Percentiles rank a stretch among this genome's conserved stretches.
Evolutionary conservation across 2,113 vertebrate genomes (phyloP).

Genomic region (Xiphophorus couchianus): DNA sequence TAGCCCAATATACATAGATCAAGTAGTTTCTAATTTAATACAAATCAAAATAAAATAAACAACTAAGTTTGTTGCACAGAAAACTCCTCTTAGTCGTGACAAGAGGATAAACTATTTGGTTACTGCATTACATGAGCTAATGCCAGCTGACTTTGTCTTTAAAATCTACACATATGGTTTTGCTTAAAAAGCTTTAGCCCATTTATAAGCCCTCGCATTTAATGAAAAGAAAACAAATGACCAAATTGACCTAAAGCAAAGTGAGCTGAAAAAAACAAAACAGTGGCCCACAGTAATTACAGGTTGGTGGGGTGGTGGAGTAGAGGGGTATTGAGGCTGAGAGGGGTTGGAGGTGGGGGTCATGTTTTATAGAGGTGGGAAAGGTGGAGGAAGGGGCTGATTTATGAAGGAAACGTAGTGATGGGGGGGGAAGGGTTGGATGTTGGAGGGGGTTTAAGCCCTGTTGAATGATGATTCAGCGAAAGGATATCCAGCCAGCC

Average conservation of each 20-base stretch:
- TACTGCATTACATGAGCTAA: background rate
- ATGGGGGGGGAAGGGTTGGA: background rate
- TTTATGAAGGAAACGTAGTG: slow-evolving; percentile 64
- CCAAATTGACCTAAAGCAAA: slow-evolving; percentile 42
- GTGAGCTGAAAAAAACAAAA: slow-evolving; percentile 21
- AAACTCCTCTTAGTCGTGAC: too few species aligned
- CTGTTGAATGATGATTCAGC: slow-evolving; percentile 54
- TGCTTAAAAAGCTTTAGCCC: background rate
- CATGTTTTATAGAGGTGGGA: slow-evolving; percentile 51
- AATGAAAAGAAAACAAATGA: slow-evolving; percentile 29
- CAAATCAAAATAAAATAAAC: background rate
- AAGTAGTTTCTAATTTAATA: background rate
- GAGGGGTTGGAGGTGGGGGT: slow-evolving; percentile 4
- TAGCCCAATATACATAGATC: background rate
- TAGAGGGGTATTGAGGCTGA: slow-evolving; percentile 6
- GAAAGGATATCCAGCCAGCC: slow-evolving; percentile 45
- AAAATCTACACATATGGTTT: background rate
- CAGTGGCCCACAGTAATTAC: slow-evolving; percentile 49
- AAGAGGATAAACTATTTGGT: too few species aligned
- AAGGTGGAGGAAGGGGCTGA: slow-evolving; percentile 71
- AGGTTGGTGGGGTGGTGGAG: slow-evolving; percentile 9
- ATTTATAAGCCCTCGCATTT: background rate
- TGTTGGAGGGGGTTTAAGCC: slow-evolving; percentile 32
- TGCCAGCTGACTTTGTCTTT: background rate
- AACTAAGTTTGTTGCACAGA: too few species aligned